phyloP scores from a whole-genome alignment of 2,888 invertebrate genomes.

The Bellardia bayeri region DNA sequence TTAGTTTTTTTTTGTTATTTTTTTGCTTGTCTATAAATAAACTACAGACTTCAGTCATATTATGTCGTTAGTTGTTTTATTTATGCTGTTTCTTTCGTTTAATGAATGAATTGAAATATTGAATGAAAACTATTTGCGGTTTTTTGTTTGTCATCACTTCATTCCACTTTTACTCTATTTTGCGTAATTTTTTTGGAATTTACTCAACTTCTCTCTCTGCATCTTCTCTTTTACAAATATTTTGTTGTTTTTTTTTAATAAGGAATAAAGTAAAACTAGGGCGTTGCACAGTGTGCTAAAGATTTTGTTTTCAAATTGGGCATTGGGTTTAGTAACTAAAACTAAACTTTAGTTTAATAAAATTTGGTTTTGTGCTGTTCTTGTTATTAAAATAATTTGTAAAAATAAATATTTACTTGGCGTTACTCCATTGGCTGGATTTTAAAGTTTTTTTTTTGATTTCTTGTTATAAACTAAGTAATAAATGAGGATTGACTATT shows the following conservation, averaged over 20 bases:
- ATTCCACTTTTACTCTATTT: conserved; percentile 31
- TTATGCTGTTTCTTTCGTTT: conserved; percentile 25
- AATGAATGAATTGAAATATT: conserved; percentile 64
- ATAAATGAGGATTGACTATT: too few relatives aligned
- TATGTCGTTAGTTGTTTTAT: conserved; percentile 16
- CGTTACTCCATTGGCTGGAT: too few relatives aligned
- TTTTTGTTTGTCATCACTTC: background rate
- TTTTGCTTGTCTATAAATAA: conserved; percentile 33
- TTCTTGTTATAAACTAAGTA: too few relatives aligned
- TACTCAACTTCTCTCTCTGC: background rate
- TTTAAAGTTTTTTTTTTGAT: too few relatives aligned
- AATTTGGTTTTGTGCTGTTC: background rate
- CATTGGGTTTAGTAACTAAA: too few relatives aligned
- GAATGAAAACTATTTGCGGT: conserved; percentile 61
- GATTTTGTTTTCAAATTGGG: background rate
- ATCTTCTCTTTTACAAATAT: conserved; percentile 7
- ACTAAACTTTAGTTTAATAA: too few relatives aligned
- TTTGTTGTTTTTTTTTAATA: conserved; percentile 19
- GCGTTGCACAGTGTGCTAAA: conserved; percentile 59
- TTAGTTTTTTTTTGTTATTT: conserved; percentile 22
- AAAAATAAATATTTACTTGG: too few relatives aligned
- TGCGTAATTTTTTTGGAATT: background rate
- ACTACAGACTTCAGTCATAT: background rate
- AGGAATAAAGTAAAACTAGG: conserved; percentile 44
- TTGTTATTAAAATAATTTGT: background rate